A percentile compares a stretch with the other conserved stretches of the same genome.
Conservation (phyloP, 2,113 vertebrate genomes). For the Plestiodon gilberti region DNA sequence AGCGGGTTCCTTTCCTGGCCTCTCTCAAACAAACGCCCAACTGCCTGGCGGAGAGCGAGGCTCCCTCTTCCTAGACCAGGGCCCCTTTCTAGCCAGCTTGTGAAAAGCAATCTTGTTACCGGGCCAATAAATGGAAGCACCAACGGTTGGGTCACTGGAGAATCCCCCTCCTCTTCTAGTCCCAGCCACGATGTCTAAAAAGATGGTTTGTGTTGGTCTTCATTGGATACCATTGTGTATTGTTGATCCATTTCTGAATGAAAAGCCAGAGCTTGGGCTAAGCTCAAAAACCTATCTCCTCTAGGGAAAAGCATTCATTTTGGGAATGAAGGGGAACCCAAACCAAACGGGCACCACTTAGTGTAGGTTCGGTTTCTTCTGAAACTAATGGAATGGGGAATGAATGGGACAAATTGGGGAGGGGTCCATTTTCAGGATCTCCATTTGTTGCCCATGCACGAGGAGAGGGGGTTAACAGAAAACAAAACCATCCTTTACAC, state of each 20-base stretch:
- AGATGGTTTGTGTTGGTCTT: neutral
- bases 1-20: no score
- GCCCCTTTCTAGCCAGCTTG: conserved; percentile 28
- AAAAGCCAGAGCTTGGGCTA: neutral
- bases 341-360: no score
- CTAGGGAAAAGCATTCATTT: neutral
- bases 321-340: no score
- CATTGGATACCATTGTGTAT: neutral
- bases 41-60: no score
- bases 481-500: no score
- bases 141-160: neutral
- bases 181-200: neutral
- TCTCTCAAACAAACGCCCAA: neutral
- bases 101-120: conserved; percentile 44
- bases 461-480: no score
- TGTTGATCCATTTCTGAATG: neutral
- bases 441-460: no score
- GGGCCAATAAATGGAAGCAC: neutral
- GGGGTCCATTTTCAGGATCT: no score
- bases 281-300: no score
- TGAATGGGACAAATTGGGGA: no score
- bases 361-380: no score
- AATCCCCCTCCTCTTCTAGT: neutral
- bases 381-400: no score
- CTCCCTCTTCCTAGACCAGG: conserved; percentile 11